Evolutionary conservation across 2,797 vertebrate genomes (phyloP).

Genomic region (Pantherophis alleghaniensis): DNA sequence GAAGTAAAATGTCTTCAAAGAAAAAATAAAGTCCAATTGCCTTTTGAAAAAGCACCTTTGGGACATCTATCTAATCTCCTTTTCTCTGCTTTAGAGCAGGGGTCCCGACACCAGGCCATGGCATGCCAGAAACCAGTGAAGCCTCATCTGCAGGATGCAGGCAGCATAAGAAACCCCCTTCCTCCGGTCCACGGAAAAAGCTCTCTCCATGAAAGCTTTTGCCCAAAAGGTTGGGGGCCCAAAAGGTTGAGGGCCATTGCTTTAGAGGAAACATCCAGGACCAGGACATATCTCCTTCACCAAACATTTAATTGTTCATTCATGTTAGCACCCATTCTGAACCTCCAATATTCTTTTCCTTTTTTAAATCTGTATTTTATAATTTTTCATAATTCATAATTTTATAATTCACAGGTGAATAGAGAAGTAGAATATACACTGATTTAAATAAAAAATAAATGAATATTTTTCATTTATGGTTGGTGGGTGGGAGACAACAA

Average conservation of each 20-base stretch:
- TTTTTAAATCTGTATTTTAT: neutral
- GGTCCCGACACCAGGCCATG: no score
- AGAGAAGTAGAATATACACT: neutral
- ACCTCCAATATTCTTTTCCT: neutral
- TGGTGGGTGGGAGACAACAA: neutral
- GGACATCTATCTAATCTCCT: neutral
- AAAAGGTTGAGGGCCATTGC: neutral
- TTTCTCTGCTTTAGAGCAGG: neutral
- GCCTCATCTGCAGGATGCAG: no score
- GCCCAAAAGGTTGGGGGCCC: no score
- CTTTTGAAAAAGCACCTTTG: neutral
- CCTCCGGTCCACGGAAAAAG: no score
- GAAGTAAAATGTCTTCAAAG: neutral
- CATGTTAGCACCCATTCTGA: neutral
- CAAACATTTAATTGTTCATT: neutral
- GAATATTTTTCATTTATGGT: neutral
- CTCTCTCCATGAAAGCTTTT: no score
- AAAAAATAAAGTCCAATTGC: no score
- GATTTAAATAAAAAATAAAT: neutral
- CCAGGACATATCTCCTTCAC: neutral
- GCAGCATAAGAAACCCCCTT: no score
- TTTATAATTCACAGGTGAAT: neutral
- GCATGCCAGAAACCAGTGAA: no score
- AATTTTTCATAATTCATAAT: neutral
- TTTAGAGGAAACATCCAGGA: neutral